Conservation (phyloP, 2,113 vertebrate species). For the Nasalis larvatus region DNA sequence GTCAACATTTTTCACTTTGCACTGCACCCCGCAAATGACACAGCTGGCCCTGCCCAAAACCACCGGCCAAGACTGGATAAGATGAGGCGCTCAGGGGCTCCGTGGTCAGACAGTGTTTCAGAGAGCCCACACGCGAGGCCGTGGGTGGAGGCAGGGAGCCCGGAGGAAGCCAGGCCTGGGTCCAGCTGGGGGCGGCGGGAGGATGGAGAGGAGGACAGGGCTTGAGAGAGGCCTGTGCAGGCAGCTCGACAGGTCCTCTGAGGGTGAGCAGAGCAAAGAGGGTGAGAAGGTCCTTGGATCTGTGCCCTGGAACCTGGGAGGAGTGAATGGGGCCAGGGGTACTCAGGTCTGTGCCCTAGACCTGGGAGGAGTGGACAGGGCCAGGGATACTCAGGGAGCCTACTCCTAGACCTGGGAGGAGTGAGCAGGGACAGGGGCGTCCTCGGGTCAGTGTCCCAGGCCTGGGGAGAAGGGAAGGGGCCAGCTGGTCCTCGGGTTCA, state of each 20-base stretch:
- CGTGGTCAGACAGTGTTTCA: neutral
- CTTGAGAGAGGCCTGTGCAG: neutral
- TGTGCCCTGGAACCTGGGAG: neutral
- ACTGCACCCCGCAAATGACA: neutral
- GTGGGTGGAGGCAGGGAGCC: neutral
- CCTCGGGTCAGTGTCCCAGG: neutral
- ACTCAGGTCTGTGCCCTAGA: too few species aligned
- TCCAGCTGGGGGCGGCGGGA: too few species aligned
- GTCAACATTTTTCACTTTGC: neutral
- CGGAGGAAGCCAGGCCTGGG: neutral
- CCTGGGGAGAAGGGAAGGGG: neutral
- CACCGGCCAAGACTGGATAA: accelerated
- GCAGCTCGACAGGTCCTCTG: too few species aligned
- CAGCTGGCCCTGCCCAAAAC: neutral
- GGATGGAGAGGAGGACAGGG: too few species aligned
- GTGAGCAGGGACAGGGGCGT: neutral
- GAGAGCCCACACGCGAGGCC: too few species aligned
- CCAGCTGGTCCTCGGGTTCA: neutral
- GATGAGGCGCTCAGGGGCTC: neutral
- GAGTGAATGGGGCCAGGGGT: neutral
- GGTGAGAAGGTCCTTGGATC: neutral
- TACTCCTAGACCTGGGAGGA: neutral
- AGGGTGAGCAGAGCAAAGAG: accelerated
- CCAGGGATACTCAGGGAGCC: too few species aligned
- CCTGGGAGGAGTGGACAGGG: too few species aligned